Base-by-base conservation (phyloP, 2,113 vertebrate genomes). In the Dipodomys merriami region DNA sequence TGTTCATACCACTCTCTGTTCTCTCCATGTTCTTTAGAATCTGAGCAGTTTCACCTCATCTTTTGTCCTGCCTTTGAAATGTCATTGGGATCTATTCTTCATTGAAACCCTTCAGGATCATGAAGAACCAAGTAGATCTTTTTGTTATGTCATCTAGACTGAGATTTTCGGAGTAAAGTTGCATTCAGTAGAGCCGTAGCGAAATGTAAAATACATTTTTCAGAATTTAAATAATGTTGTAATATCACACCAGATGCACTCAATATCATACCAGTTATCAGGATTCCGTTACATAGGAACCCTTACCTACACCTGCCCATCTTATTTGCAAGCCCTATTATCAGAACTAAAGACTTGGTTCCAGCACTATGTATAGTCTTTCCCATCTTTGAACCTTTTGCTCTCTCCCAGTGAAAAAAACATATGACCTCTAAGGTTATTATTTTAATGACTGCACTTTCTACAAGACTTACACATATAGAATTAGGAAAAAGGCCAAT, bases 401-500 rank as follows among this genome's bases (percentile, higher is more conserved):
- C 49, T 68, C 9, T 76, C 23, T 62, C 79, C 74, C 95, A 83
- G 8, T 76, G 79, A 83, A 92, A 29, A 95, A 88, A 87, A 25
- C 88, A 83, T 80, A 93, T 92, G 86, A 72, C 25, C 86, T 72
- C 73, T 78, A 49, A 79, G 79, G 94, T 86, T 93, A 80, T 86
- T 90, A 90, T 77, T 95, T 95, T 94, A 94, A 94, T 84, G 57
- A 80, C 71, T 90, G 78, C 44, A 85, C 93, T 95, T 96, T 90
- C 80, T 77, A 35, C 68, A 83, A 94, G 33, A 93, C 53, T 81
- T 95, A 77, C 94, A 60, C 68, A 72, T 80, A 83, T 49, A 86
- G 81, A 95, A 95, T 95, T 95, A 91, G 53, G 83, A 86, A 87
- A 83, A 91, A 89, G 73, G 27, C 91, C 90, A 88, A 73, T 94